Percentiles rank a stretch among this genome's conserved stretches.
Evolutionary conservation across 2,113 vertebrate genomes (phyloP).

Genomic region (Lamprotornis superbus): DNA sequence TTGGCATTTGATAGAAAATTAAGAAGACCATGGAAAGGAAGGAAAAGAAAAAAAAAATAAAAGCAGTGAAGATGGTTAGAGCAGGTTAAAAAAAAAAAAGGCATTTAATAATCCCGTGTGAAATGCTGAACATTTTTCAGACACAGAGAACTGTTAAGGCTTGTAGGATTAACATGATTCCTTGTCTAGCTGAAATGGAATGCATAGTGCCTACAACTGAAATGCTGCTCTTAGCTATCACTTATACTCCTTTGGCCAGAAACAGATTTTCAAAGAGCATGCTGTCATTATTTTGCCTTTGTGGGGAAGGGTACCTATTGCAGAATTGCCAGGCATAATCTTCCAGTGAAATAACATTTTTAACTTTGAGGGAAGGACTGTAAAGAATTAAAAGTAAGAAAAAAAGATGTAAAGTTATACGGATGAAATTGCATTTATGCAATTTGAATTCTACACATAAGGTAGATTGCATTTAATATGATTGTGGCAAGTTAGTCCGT

Average conservation of each 20-base stretch:
- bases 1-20: background rate
- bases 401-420: background rate
- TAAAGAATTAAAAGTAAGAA: background rate
- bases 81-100: background rate
- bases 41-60: background rate
- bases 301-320: background rate
- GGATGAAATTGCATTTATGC: background rate
- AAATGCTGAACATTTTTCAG: constrained; percentile 14
- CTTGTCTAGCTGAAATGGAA: constrained; percentile 9
- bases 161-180: background rate
- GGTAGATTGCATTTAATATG: background rate
- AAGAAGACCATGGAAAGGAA: background rate
- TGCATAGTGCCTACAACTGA: background rate
- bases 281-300: background rate
- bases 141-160: background rate
- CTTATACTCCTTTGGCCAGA: background rate
- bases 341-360: background rate
- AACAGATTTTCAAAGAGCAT: background rate
- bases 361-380: background rate
- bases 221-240: background rate
- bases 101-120: background rate
- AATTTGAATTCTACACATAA: background rate
- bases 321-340: background rate
- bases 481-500: background rate
- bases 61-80: background rate